Conservation (phyloP, 2,888 invertebrate species). For the Lagria hirta region DNA sequence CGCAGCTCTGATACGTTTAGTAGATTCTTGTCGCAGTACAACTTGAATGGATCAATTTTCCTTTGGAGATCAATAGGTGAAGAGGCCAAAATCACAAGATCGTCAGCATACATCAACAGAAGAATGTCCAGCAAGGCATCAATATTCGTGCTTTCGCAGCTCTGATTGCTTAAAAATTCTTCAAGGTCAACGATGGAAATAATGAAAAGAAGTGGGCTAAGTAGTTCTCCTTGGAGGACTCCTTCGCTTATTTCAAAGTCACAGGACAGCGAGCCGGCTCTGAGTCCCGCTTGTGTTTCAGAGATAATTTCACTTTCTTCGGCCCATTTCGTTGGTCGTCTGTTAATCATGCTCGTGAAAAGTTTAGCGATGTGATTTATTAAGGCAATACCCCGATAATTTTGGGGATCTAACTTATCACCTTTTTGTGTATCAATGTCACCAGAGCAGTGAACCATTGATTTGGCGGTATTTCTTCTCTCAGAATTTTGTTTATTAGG, state of each 20-base stretch:
- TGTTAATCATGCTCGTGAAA: neutral
- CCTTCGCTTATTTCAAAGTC: neutral
- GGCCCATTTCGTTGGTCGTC: neutral
- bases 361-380: neutral
- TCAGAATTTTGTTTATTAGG: neutral
- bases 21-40: too few relatives aligned
- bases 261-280: neutral
- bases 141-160: too few relatives aligned
- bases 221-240: neutral
- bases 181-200: neutral
- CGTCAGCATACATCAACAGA: too few relatives aligned
- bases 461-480: neutral
- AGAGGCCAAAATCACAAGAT: too few relatives aligned
- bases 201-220: neutral
- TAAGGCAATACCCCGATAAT: neutral
- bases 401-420: neutral
- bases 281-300: too few relatives aligned
- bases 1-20: too few relatives aligned
- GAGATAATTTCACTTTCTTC: neutral
- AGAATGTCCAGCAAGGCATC: too few relatives aligned
- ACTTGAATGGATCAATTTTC: too few relatives aligned
- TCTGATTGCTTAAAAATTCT: neutral
- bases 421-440: neutral
- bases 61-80: too few relatives aligned
- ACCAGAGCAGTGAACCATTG: neutral